Conservation (phyloP, 30 jellyfish, hydroid and myxozoan species). For the Turritopsis rubra region DNA sequence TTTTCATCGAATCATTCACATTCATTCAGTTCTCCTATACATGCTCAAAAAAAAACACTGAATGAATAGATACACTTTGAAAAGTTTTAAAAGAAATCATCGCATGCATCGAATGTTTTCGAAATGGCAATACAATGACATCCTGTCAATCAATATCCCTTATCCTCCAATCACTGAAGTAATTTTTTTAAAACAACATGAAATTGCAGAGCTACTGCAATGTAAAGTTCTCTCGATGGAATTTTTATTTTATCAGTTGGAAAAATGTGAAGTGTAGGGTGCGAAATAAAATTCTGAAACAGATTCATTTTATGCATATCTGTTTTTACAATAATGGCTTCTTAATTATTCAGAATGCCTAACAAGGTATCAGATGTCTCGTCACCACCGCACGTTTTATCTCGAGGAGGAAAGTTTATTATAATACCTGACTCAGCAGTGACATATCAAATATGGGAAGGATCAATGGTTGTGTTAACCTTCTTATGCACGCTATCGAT, state of each 20-base stretch:
- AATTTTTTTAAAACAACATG: neutral
- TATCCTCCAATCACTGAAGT: neutral
- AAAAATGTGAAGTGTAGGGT: neutral
- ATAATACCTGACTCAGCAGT: neutral
- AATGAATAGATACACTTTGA: too few species aligned
- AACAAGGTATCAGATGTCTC: neutral
- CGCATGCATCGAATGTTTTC: too few species aligned
- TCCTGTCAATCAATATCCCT: neutral
- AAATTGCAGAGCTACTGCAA: neutral
- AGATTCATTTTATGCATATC: neutral
- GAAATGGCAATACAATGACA: neutral
- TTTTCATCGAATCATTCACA: too few species aligned
- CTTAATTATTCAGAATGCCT: neutral
- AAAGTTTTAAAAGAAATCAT: too few species aligned
- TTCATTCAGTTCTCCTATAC: too few species aligned
- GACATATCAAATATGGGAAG: constrained; percentile 16
- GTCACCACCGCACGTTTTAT: neutral
- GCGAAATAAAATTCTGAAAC: neutral
- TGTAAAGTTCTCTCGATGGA: neutral
- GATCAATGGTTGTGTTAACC: neutral
- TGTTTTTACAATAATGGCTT: neutral
- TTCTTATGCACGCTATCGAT: neutral
- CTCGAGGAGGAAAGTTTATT: neutral
- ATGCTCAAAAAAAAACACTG: too few species aligned
- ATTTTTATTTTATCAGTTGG: neutral